Conservation (phyloP, 1,140 invertebrate genomes). For the Platyura marginata region DNA sequence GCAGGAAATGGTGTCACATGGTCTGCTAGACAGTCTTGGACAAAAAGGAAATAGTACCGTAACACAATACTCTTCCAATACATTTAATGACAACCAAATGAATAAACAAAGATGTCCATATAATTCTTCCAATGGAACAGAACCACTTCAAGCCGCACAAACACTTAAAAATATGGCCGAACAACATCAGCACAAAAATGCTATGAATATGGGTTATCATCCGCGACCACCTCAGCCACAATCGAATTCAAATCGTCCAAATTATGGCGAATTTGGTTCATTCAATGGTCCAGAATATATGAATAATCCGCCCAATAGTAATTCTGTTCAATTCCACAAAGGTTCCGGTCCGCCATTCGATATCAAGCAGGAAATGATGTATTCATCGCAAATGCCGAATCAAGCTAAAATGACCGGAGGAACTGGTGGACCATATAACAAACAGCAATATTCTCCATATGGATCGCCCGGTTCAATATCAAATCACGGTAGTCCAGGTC, state of each 20-base stretch:
- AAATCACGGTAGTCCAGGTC: slow-evolving; percentile 4
- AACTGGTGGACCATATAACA: slow-evolving; percentile 10
- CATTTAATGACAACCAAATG: slow-evolving; percentile 6
- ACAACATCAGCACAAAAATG: slow-evolving; percentile 78
- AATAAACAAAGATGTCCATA: slow-evolving; percentile 12
- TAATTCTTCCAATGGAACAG: slow-evolving; percentile 23
- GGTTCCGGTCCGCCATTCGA: slow-evolving; percentile 14
- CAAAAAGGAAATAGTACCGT: slow-evolving; percentile 18
- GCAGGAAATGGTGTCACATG: slow-evolving; percentile 8
- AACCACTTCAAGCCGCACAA: slow-evolving; percentile 75
- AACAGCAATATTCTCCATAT: slow-evolving; percentile 47
- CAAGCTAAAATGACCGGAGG: not conserved
- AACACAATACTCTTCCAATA: slow-evolving; percentile 6
- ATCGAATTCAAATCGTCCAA: slow-evolving; percentile 9
- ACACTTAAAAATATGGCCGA: slow-evolving; percentile 92
- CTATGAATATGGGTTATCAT: slow-evolving; percentile 31
- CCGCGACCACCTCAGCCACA: slow-evolving; percentile 19
- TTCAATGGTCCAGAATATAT: slow-evolving; percentile 7
- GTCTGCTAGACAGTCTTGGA: slow-evolving; percentile 21
- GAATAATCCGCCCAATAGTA: not conserved
- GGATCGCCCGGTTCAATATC: slow-evolving; percentile 27
- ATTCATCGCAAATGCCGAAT: slow-evolving; percentile 8
- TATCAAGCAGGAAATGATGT: slow-evolving; percentile 23
- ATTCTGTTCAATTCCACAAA: slow-evolving; percentile 11
- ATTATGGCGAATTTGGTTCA: slow-evolving; percentile 14